Percentiles rank a stretch among this genome's conserved stretches.
Conservation (phyloP, 2,888 invertebrate species). For the Lasioglossum marginatum region DNA sequence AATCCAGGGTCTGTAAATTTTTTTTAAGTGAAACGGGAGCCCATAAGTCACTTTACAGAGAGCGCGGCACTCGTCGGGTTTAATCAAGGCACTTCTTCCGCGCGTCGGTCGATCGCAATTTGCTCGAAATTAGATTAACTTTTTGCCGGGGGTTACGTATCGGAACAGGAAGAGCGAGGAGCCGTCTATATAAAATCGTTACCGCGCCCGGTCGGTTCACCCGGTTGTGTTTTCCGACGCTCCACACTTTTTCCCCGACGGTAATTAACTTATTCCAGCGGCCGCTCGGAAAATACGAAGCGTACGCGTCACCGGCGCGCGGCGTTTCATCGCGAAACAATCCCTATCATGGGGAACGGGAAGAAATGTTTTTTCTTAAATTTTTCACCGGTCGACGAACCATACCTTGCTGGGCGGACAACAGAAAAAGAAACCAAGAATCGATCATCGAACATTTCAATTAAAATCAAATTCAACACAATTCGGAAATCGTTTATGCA, state of each 20-base stretch:
- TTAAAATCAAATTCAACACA: background rate
- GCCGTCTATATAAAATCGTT: conserved; percentile 41
- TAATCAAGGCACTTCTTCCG: conserved; percentile 45
- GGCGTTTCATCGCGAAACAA: background rate
- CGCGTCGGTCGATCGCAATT: conserved; percentile 47
- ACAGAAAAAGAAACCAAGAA: too few species aligned
- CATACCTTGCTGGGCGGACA: background rate
- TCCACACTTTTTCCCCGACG: conserved; percentile 9
- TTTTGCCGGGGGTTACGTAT: conserved; percentile 37
- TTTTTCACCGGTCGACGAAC: background rate
- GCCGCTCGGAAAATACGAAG: conserved; percentile 36
- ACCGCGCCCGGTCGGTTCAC: conserved; percentile 28
- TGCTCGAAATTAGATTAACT: conserved; percentile 51
- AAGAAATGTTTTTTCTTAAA: background rate
- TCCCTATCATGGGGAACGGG: background rate
- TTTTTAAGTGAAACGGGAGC: conserved; percentile 16
- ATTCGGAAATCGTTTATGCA: background rate
- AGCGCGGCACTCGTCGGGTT: conserved; percentile 35
- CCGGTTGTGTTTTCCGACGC: conserved; percentile 28
- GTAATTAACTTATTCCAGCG: conserved; percentile 55
- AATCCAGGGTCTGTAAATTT: background rate
- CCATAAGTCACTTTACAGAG: conserved; percentile 46
- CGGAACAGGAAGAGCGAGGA: conserved; percentile 19
- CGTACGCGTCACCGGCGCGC: conserved; percentile 2
- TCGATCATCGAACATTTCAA: background rate